phyloP scores from a whole-genome alignment of 2,888 invertebrate genomes.

The Eilema depressum region DNA sequence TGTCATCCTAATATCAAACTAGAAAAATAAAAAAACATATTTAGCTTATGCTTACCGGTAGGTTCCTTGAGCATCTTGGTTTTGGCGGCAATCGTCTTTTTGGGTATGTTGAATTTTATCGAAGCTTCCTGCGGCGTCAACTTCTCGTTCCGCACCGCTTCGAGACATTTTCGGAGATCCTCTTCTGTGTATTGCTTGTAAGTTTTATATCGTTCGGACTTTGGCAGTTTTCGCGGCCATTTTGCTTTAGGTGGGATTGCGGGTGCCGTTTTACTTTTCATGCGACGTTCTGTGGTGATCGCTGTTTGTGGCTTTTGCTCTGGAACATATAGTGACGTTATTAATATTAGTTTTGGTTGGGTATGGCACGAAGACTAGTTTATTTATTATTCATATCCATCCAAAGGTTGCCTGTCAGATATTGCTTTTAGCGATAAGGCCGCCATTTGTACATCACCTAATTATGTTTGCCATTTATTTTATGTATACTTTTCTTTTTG shows the following conservation, averaged over 20 bases:
- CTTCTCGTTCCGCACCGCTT: constrained; percentile 43
- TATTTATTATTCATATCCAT: too few species aligned
- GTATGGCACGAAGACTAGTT: too few species aligned
- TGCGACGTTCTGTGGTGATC: neutral
- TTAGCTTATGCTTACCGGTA: constrained; percentile 35
- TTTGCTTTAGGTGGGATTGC: constrained; percentile 23
- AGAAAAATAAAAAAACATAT: neutral
- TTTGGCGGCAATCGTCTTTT: constrained; percentile 59
- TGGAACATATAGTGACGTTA: neutral
- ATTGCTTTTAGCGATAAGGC: too few species aligned
- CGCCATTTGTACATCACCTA: too few species aligned
- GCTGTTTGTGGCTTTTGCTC: neutral
- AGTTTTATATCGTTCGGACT: constrained; percentile 37
- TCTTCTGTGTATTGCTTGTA: constrained; percentile 63
- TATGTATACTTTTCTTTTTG: too few species aligned
- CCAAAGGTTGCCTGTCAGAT: too few species aligned
- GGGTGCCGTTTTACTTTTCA: neutral
- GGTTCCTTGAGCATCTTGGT: constrained; percentile 22
- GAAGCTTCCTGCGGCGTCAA: constrained; percentile 54
- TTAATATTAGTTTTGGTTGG: neutral
- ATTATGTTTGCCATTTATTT: too few species aligned
- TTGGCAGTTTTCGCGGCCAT: constrained; percentile 52
- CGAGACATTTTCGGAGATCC: constrained; percentile 54
- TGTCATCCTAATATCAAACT: too few species aligned
- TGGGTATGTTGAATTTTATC: constrained; percentile 58